Evolutionary conservation across 2,888 invertebrate genomes (phyloP), one percentile per base, ranked within the genome.

Genomic region (Drosophila mimetica): DNA sequence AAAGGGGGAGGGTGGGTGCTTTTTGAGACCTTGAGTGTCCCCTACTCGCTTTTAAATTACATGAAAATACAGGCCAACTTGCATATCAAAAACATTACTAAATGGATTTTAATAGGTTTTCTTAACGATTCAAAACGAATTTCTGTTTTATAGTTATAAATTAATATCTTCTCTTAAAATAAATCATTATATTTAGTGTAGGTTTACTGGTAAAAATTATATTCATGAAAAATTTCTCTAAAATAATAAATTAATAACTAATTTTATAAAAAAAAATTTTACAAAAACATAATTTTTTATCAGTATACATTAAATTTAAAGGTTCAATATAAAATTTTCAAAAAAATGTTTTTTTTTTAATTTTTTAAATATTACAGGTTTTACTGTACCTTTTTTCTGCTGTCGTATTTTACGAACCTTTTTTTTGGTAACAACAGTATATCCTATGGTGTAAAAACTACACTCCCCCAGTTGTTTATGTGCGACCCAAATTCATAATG

Each of bases 21-120:
- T 6, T 11, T n/a, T 14, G 11, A 28, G 80, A 64, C 86, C 84
- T 86, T 78, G 83, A 77, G 69, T 71, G 66, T 74, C 50, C 73
- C 67, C 59, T 70, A 75, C 75, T 78, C 74, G 75, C 75, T 71
- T 66, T 75, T 67, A 74, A 86, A 76, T 82, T 71, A 79, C 64
- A 74, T 22, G 16, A 28, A 69, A 55, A 72, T 25, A 64, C 65
- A 69, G 51, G 54, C 20, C 30, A 9, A 28, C 6, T 9, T 28
- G 8, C 2, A 8, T 8, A 20, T 4, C 8, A 14, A 4, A 5
- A n/a, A n/a, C 34, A 1, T 13, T 5, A n/a, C 1, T 34, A n/a
- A 11, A 30, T 11, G 11, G 7, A 25, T n/a, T n/a, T n/a, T n/a
- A 25, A 25, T 7, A 25, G 0, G 6, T 6, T 25, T 32, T 11